These are phyloP conservation scores for Pachycephala philippinensis DNA, from an alignment of 2,113 vertebrate genomes.

Conservation along the genomic window DNA sequence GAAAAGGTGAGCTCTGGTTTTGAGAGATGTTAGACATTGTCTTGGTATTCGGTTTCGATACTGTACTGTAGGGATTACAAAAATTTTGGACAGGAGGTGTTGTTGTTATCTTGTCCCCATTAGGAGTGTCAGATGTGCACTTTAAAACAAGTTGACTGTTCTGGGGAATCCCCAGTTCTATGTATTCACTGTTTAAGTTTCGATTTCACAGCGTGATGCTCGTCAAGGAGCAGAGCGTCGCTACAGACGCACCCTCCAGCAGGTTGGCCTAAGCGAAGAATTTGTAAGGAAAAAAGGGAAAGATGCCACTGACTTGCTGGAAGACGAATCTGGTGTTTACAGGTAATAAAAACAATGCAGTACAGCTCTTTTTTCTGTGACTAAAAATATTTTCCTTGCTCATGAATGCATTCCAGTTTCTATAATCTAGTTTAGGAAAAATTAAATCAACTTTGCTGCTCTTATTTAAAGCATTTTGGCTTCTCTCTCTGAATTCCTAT, in stretches of 20 bases:
- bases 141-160: neutral
- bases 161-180: neutral
- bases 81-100: neutral
- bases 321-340: conserved; percentile 10
- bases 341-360: conserved; percentile 51
- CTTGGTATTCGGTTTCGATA: neutral
- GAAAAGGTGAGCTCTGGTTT: neutral
- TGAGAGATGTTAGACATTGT: neutral
- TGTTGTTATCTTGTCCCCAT: neutral
- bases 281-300: conserved; percentile 82
- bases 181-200: neutral
- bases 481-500: neutral
- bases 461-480: neutral
- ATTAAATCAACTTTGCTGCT: neutral
- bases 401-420: neutral
- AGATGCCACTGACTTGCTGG: neutral
- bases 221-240: conserved; percentile 78
- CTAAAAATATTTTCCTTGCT: neutral
- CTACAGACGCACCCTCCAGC: conserved; percentile 78
- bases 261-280: conserved; percentile 82
- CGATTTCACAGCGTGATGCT: conserved; percentile 70
- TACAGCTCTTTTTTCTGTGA: neutral
- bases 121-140: neutral
- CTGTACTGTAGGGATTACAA: neutral
- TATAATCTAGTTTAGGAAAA: neutral